Evolutionary conservation across 2,113 vertebrate genomes (phyloP), one percentile per base, ranked within the genome.

Genomic region (Amazona guildingii): DNA sequence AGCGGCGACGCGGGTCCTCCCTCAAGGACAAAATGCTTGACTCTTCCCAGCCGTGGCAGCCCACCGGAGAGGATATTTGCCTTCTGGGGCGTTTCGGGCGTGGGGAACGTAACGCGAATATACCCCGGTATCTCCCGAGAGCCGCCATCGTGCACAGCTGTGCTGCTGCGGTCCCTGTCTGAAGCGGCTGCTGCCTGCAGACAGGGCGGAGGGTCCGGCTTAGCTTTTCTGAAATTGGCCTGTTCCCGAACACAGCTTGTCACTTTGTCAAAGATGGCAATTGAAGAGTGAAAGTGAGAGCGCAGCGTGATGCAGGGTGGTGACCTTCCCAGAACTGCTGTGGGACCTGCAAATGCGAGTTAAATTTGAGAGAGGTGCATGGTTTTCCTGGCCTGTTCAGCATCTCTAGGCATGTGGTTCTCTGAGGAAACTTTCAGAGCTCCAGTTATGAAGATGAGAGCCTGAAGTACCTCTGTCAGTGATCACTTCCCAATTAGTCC

Each of bases 341-440:
- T 6, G 6, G 41, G 33, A 67, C 46, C 27, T 44, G 21, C 23
- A 27, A 83, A 10, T 17, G 17, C 19, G 17, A 37, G 25, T 51
- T 20, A 19, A n/a, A 1, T n/a, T 35, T 29, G n/a, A 15, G 44
- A 27, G 20, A 5, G 1, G 13, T 0, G 0, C 2, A 0, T n/a
- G 7, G 0, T 4, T 62, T 68, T 67, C 27, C n/a, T 31, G 44
- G 57, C 17, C 17, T 17, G 1, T 13, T 43, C 37, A 13, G 12
- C 23, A 24, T 17, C 67, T 70, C 23, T 18, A 17, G 11, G 11
- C 21, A 83, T 90, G 9, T 15, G 61, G 54, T 37, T 29, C 17
- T 4, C 37, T 15, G 29, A 54, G 11, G 20, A 37, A 11, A 1
- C 23, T 78, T 78, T 29, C 39, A 48, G 43, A 55, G 3, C 13